Conservation (phyloP, 2,797 vertebrate species). For the Spinibarbus caldwelli region DNA sequence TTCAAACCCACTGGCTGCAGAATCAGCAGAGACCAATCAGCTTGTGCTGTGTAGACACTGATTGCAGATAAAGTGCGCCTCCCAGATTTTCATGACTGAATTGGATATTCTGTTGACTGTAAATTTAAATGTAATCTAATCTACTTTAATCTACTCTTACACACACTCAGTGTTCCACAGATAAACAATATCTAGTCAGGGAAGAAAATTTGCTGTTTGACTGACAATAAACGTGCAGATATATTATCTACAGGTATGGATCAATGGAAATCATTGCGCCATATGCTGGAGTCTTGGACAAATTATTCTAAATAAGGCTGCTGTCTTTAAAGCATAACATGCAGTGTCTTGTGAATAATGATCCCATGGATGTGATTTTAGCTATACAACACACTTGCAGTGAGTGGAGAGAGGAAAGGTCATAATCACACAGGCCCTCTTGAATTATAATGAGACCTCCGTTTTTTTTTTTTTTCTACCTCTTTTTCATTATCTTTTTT, state of each 20-base stretch:
- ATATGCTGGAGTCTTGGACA: neutral
- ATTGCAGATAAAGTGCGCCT: neutral
- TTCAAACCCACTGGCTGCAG: neutral
- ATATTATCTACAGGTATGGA: neutral
- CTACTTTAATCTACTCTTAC: neutral
- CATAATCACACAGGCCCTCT: conserved; percentile 49
- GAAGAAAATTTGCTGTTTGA: neutral
- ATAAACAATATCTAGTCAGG: neutral
- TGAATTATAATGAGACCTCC: conserved; percentile 60
- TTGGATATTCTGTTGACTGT: neutral
- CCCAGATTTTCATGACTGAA: neutral
- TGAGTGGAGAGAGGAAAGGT: conserved; percentile 58
- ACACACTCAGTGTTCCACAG: neutral
- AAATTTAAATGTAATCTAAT: neutral
- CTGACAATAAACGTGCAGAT: neutral
- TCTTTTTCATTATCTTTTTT: conserved; percentile 12
- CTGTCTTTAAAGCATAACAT: conserved; percentile 31
- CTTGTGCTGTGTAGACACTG: neutral
- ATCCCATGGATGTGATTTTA: conserved; percentile 58
- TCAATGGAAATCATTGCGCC: conserved; percentile 12
- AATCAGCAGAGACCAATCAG: neutral
- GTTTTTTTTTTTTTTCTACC: neutral
- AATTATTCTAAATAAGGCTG: conserved; percentile 12
- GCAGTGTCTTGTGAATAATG: conserved; percentile 58
- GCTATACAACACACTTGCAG: conserved; percentile 50